These are phyloP conservation scores for Drosophila lacteicornis DNA, from an alignment of 1,140 invertebrate genomes.

Conservation along the genomic window DNA sequence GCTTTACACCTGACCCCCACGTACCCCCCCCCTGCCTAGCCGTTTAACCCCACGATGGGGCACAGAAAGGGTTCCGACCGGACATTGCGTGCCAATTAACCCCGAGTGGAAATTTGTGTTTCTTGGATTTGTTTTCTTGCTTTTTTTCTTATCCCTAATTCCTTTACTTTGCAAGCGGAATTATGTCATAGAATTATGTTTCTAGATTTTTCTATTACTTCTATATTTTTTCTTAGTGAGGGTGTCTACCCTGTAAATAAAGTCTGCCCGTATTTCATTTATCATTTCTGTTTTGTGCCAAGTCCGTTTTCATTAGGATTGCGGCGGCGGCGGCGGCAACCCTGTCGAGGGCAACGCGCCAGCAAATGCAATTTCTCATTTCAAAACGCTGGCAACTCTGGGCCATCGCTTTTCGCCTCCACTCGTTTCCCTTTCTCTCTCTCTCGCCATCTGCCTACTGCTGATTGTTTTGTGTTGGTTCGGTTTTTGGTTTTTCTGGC, in stretches of 20 bases:
- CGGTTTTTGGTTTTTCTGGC: slow-evolving; percentile 20
- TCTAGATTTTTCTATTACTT: neutral
- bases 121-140: slow-evolving; percentile 3
- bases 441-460: slow-evolving; percentile 7
- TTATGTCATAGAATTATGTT: no score
- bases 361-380: slow-evolving; percentile 57
- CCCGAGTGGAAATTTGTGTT: slow-evolving; percentile 27
- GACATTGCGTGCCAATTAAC: slow-evolving; percentile 59
- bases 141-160: neutral
- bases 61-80: neutral
- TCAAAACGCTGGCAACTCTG: slow-evolving; percentile 53
- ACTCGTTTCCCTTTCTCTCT: neutral
- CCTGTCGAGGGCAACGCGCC: slow-evolving; percentile 20
- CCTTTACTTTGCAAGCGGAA: neutral
- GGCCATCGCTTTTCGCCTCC: neutral
- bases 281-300: slow-evolving; percentile 2
- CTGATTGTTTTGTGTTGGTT: slow-evolving; percentile 53
- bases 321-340: slow-evolving; percentile 18
- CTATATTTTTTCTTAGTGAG: neutral
- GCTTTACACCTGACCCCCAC: slow-evolving; percentile 15
- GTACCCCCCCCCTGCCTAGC: neutral
- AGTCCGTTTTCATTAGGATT: slow-evolving; percentile 36
- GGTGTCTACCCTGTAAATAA: neutral
- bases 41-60: slow-evolving; percentile 2
- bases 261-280: slow-evolving; percentile 10